Base-by-base conservation (phyloP, 2,888 invertebrate genomes). In the Rhogogaster chlorosoma region DNA sequence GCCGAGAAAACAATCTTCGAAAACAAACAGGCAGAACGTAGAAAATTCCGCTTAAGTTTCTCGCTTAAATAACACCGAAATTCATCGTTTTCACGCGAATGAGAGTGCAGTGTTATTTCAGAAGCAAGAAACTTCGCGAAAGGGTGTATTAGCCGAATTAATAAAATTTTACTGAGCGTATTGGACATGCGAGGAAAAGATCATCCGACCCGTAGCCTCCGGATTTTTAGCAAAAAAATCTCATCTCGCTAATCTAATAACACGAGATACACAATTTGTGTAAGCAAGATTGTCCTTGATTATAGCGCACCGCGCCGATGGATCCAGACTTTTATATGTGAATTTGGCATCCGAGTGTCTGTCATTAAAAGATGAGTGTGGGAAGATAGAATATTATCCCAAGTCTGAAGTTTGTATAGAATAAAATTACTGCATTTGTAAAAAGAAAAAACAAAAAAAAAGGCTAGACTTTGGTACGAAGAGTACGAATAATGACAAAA, bases 241-340 rank as follows among this genome's bases (percentile, higher is more conserved):
- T 77, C 77, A 49, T 77, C 45, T 49, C 49, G 7, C 49, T 77
- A 77, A 77, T 49, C 77, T 77, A 49, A 49, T 77, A 77, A 77
- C 45, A 26, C 32, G 29, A 45, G 77, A 49, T 77, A 45, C 29
- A 77, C 77, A 45, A 77, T 77, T 45, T 77, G 77, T 49, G 45
- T 77, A 49, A 77, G 32, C 29, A 18, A 77, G 49, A 77, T 77
- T 77, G 77, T 77, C 77, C 49, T 12, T 77, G 77, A 77, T 77
- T 77, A 77, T 49, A 77, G 77, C 77, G 45, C 49, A 49, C 29
- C 29, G 49, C 53, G 77, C 77, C 77, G 77, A 77, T 49, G 26
- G 29, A 77, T 71, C n/a, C 29, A 77, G 45, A 53, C 77, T 49
- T 77, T 73, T 49, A 49, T 71, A 36, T 71, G 38, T 26, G 70